Evolutionary conservation across 2,113 vertebrate species (phyloP), one percentile per base, ranked within the genome.

Genomic region (Boleophthalmus pectinirostris): DNA sequence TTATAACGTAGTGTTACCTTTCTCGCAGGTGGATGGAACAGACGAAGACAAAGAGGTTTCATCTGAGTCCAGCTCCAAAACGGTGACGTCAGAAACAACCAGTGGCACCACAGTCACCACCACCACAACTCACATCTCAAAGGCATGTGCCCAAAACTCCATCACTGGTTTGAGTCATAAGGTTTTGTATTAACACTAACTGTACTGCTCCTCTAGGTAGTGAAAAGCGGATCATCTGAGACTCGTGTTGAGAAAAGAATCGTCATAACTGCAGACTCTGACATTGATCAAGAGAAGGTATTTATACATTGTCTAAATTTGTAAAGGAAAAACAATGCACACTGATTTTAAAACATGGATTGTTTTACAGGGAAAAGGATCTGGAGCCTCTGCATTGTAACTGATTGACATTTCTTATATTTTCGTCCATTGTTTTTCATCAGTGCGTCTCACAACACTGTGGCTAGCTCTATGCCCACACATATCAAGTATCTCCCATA

Each of bases 211-310:
- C 38, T 12, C 8, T 69, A 98, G 97, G 96, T 95, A 38, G 96
- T 98, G 29, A 97, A 96, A 92, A 94, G 95, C 57, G 96, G 96
- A 43, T 94, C 95, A 72, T 95, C 96, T 12, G 96, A 98, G 90
- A 96, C 95, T 0, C 91, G 96, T 46, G 95, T 98, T 82, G 97
- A 98, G 77, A 98, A 98, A 85, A 96, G 96, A 87, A 98, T 98
- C 63, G 96, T 98, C 84, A 97, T 98, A 86, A 97, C 94, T 0
- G 96, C 96, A 66, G 96, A 97, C 74, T 87, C 92, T 2, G 96
- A 97, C 61, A 81, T 94, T 51, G 95, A 97, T 82, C 95, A 95
- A 1, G 95, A 96, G 75, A 93, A 97, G 96, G 97, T 98, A 85
- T 16, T 69, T 12, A 58, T 35, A 15, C 12, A 24, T n/a, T 46